Evolutionary conservation across 2,888 invertebrate genomes (phyloP), one percentile per base, ranked within the genome.

Genomic region (Drosophila paranaensis): DNA sequence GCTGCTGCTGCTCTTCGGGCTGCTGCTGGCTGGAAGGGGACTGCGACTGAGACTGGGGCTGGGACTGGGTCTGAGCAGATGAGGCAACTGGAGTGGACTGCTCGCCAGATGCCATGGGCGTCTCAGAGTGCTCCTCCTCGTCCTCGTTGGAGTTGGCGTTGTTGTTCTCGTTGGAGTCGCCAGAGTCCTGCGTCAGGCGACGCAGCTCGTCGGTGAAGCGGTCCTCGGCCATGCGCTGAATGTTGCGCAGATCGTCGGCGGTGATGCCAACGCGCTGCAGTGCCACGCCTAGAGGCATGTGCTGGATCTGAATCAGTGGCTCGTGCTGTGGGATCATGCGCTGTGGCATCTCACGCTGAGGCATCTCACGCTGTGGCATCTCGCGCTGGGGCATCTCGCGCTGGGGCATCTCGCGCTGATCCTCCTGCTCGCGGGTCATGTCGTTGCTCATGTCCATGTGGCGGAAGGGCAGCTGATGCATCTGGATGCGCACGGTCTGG

Each of bases 391-490:
- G 42, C 67, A 78, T 81, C 54, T 74, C 79, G 0, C 79, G 71
- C 54, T 79, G 86, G 27, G 46, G 42, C 67, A 78, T 81, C 54
- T 74, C 79, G 0, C 71, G 76, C 58, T 66, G 77, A 71, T 69
- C 70, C 71, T 71, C 77, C 9, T 68, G 82, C 70, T 92, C 69
- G 68, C 65, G 83, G 58, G 90, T 91, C 70, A 91, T 88, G 76
- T 92, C 91, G 68, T 92, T 91, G 77, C 91, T 85, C 91, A 93
- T 77, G 91, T 91, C 85, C 91, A 93, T 90, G 71, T 91, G 92
- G 58, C 91, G 89, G 77, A 94, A 92, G 40, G 94, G 94, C 74
- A 94, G 89, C 74, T 93, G 93, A 75, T 93, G 93, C 60, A 93
- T 92, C 56, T 93, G 93, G 62, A 93, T 93, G 84, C 93, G 92